Evolutionary conservation across 2,888 invertebrate species (phyloP).

Genomic region (Caenorhabditis sulstoni): DNA sequence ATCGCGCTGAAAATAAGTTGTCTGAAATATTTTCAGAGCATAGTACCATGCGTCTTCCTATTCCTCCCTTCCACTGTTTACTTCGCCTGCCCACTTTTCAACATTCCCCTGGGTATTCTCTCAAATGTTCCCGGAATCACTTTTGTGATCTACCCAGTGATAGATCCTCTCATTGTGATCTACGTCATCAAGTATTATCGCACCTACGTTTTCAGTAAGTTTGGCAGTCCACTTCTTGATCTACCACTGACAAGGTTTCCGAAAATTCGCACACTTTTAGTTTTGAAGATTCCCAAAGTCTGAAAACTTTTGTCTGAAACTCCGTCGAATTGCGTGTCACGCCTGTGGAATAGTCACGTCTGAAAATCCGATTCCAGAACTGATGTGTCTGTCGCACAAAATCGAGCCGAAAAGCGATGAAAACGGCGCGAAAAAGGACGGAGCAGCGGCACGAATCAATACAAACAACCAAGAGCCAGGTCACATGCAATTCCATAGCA

Average conservation of each 20-base stretch:
- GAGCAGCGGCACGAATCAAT: no score
- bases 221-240: no score
- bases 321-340: no score
- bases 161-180: constrained; percentile 26
- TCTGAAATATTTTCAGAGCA: constrained; percentile 13
- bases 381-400: constrained; percentile 25
- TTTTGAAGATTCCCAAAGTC: no score
- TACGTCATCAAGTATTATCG: constrained; percentile 40
- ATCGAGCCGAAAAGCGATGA: constrained; percentile 5
- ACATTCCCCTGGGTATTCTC: constrained; percentile 22
- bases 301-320: no score
- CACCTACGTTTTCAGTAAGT: constrained; percentile 25
- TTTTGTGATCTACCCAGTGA: constrained; percentile 33
- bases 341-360: no score
- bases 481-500: no score
- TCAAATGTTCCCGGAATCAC: constrained; percentile 32
- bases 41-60: constrained; percentile 20
- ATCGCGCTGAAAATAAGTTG: no score
- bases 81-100: constrained; percentile 28
- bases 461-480: no score
- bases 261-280: no score
- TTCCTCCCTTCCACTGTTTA: constrained; percentile 27
- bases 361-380: constrained; percentile 33
- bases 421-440: neutral
- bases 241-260: no score